phyloP scores from a whole-genome alignment of 1,140 invertebrate species.

The Chelonus insularis region DNA sequence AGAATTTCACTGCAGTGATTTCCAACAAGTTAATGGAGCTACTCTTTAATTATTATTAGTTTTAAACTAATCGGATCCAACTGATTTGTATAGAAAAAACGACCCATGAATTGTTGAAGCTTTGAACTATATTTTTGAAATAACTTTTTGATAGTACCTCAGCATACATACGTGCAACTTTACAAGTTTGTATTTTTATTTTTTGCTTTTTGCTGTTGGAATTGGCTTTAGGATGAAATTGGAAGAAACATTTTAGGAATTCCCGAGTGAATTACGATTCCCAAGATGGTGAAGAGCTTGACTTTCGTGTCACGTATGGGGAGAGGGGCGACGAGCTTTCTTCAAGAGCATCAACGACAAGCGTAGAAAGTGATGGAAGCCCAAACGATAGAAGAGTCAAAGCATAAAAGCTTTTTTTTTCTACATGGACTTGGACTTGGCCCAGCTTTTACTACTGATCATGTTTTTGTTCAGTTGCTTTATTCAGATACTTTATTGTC shows the following conservation, averaged over 20 bases:
- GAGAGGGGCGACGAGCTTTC: conserved; percentile 2
- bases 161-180: no score
- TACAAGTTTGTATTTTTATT: neutral
- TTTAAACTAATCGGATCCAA: no score
- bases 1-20: no score
- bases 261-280: conserved; percentile 7
- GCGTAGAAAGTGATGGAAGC: neutral
- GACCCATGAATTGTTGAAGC: no score
- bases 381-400: neutral
- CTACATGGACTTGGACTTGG: neutral
- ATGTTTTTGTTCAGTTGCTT: no score
- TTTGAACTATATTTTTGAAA: no score
- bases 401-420: neutral
- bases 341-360: neutral
- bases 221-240: conserved; percentile 1
- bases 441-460: no score
- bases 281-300: neutral
- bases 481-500: no score
- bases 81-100: no score
- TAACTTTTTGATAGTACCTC: no score
- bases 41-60: no score
- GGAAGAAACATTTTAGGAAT: conserved; percentile 6
- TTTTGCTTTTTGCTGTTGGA: neutral
- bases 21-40: no score
- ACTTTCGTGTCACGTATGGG: conserved; percentile 4